These are phyloP conservation scores for Drepana arcuata DNA, from an alignment of 1,140 invertebrate species.

Conservation along the genomic window DNA sequence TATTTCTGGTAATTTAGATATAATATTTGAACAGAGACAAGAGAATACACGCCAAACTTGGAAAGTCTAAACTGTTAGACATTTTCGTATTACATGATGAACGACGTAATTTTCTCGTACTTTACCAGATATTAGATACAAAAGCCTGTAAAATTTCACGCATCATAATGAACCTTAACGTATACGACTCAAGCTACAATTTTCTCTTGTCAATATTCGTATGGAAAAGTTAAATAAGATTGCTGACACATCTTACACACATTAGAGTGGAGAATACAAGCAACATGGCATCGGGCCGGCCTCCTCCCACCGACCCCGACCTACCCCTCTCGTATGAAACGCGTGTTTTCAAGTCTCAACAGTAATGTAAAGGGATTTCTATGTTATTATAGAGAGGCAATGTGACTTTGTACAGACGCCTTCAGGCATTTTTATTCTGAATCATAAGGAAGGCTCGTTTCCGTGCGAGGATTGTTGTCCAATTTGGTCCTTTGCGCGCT, in stretches of 20 bases:
- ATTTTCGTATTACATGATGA: too few relatives aligned
- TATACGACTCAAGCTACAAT: too few relatives aligned
- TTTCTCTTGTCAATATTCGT: too few relatives aligned
- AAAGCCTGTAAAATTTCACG: too few relatives aligned
- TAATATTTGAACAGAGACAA: too few relatives aligned
- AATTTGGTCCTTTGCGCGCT: neutral
- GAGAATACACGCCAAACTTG: too few relatives aligned
- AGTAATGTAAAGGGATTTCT: slow-evolving; percentile 28
- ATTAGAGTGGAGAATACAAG: slow-evolving; percentile 8
- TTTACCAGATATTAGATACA: too few relatives aligned
- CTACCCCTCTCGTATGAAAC: neutral
- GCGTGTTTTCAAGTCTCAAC: slow-evolving; percentile 18
- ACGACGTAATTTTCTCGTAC: too few relatives aligned
- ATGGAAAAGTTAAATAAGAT: neutral
- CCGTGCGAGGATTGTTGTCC: slow-evolving; percentile 1
- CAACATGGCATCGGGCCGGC: slow-evolving; percentile 3
- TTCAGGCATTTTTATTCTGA: neutral
- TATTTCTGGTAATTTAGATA: too few relatives aligned
- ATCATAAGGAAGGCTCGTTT: slow-evolving; percentile 1
- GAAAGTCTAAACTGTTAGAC: too few relatives aligned
- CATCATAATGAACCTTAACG: too few relatives aligned
- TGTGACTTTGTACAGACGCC: slow-evolving; percentile 5
- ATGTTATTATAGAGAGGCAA: slow-evolving; percentile 23
- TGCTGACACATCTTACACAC: slow-evolving; percentile 7
- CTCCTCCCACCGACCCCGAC: neutral